Evolutionary conservation across 2,113 vertebrate genomes (phyloP), one percentile per base, ranked within the genome.

Genomic region (Parotia lawesii): DNA sequence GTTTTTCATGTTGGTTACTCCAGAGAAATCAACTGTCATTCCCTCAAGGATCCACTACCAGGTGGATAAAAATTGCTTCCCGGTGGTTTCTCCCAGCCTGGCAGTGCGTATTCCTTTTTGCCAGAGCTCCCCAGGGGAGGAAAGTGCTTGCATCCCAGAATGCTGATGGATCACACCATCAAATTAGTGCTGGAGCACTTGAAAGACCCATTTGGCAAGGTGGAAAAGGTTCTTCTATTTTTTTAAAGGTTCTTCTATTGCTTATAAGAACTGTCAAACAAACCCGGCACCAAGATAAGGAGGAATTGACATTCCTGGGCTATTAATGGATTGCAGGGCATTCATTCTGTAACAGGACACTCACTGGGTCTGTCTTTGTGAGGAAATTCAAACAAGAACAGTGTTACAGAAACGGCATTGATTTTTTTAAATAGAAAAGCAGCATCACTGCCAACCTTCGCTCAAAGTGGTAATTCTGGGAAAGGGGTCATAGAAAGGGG

Each of bases 331-430:
- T 66, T 3, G 3, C 42, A 23, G 29, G 1, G 13, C 28, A 40
- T 31, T 28, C 9, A 0, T 27, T 82, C 58, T 1, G 0, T 22
- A 44, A 10, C 2, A 16, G 60, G 45, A n/a, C 14, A 3, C 58
- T 61, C 66, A 11, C 12, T n/a, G 25, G 13, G 6, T 33, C 51
- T 54, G 38, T 27, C 42, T 88, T 40, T 38, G 33, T 2, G 2
- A 84, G 35, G 48, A 71, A 69, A 87, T 65, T 67, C 31, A 44
- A 75, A 35, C 24, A 31, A 64, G 60, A 90, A 45, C 37, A 31
- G n/a, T 5, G 3, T 23, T 35, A 31, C 13, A 6, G 28, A 15
- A 18, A 33, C 29, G 31, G 24, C 35, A 42, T 12, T 16, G 57
- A 35, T 45, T 54, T 87, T 28, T 82, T 72, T 27, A 47, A 15